A percentile compares a stretch with the other conserved stretches of the same genome.
These are phyloP conservation scores for Zosterops lateralis DNA, from an alignment of 2,113 vertebrate species.

Conservation along the genomic window DNA sequence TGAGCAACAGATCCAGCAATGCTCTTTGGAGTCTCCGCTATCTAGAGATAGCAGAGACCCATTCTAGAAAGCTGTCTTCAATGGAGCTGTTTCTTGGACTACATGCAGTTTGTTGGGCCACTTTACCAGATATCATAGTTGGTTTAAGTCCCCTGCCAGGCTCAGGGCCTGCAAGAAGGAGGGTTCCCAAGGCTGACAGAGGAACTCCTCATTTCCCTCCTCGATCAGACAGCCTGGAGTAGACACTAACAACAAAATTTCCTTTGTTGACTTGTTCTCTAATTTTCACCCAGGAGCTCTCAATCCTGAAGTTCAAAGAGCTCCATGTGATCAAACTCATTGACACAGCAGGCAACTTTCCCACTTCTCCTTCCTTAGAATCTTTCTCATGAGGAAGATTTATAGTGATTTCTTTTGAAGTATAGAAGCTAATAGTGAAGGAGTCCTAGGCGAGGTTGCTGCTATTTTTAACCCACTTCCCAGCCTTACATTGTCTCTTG, in stretches of 20 bases:
- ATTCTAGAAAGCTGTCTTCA: neutral
- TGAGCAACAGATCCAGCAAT: neutral
- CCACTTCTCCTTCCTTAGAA: neutral
- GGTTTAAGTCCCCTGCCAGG: neutral
- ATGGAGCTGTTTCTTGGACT: neutral
- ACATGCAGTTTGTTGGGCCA: neutral
- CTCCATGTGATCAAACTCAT: neutral
- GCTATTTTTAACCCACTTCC: neutral
- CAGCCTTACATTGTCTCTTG: neutral
- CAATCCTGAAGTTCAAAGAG: neutral
- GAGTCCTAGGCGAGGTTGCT: neutral
- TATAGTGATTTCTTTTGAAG: neutral
- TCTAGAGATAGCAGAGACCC: neutral
- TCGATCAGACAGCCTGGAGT: accelerated
- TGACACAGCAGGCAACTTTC: neutral
- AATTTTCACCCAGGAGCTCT: neutral
- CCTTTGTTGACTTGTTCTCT: neutral
- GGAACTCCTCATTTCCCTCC: neutral
- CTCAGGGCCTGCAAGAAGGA: neutral
- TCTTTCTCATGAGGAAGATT: neutral
- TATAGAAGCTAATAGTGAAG: neutral
- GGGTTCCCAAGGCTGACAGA: neutral
- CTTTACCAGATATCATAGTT: neutral
- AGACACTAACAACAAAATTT: neutral
- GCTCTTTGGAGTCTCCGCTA: neutral